Percentiles rank a stretch among this genome's conserved stretches.
phyloP scores from a whole-genome alignment of 2,113 vertebrate species.

The Rynchops niger region DNA sequence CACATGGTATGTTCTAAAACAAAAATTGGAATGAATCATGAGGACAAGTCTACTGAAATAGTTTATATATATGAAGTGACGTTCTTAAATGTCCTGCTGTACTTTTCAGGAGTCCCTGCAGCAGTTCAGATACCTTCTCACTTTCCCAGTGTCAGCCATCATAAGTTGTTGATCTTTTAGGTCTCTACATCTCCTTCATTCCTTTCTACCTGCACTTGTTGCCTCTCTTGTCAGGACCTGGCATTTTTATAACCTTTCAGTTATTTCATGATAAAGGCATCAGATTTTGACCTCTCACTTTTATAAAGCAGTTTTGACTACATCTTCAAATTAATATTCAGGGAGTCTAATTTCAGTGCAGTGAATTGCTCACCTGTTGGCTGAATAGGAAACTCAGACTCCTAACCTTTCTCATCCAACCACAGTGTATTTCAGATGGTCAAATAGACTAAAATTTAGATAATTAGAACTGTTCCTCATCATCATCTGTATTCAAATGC shows the following conservation, averaged over 20 bases:
- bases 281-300: background rate
- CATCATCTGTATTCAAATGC: background rate
- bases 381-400: background rate
- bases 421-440: background rate
- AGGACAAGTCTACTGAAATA: background rate
- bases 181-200: background rate
- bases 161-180: background rate
- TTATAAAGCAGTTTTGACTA: background rate
- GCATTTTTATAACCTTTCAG: background rate
- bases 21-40: background rate
- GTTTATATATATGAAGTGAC: background rate
- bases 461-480: background rate
- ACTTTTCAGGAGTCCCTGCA: background rate
- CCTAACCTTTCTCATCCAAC: background rate
- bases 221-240: background rate
- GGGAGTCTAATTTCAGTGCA: background rate
- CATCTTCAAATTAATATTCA: background rate
- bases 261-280: background rate
- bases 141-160: background rate
- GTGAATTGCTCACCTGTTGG: background rate
- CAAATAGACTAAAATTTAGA: background rate
- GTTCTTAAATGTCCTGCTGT: background rate
- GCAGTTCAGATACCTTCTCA: background rate
- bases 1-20: background rate
- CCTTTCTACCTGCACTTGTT: background rate